Base-by-base conservation (phyloP, 1,140 invertebrate species). In the Eupristina koningsbergeri region DNA sequence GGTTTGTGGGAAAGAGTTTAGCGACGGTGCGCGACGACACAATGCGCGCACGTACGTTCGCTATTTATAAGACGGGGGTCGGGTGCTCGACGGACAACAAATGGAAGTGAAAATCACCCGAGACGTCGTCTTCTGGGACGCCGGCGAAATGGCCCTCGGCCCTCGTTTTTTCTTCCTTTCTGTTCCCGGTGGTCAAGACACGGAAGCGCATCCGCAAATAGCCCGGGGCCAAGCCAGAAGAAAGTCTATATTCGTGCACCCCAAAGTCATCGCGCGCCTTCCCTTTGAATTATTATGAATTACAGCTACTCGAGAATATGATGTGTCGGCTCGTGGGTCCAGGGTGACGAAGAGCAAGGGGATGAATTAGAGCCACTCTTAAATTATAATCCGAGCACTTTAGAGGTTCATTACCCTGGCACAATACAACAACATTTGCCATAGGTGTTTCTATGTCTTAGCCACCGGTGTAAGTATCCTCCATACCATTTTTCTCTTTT, bases 61-160 rank as follows among this genome's bases (percentile, higher is more conserved):
- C 53, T 58, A 58, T 26, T 58, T 58, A 26, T 58, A 58, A 15
- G 26, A 58, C 26, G 22, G 13, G 5, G 22, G 53, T 58, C 22
- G 17, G n/a, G 5, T 69, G 69, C 80, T 81, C 36, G 80, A 81
- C 63, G 74, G 73, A 15, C n/a, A n/a, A n/a, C n/a, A n/a, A n/a
- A n/a, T n/a, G 58, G 80, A 64, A 58, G 61, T 53, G 80, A 61
- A 64, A 75, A 81, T 81, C 64, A 13, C n/a, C 29, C 39, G 41
- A 9, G 36, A 39, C 64, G 64, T 5, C 36, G n/a, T 22, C 26
- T 73, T 3, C 47, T 17, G 8, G 6, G 47, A 1, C 47, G 8
- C 7, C 47, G 63, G 15, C 45, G 63, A 64, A 29, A 41, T 50
- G n/a, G 36, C 39, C 9, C 47, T 36, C 19, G 31, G 9, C 15